Base-by-base conservation (phyloP, 2,888 invertebrate species). In the Drymonia ruficornis region DNA sequence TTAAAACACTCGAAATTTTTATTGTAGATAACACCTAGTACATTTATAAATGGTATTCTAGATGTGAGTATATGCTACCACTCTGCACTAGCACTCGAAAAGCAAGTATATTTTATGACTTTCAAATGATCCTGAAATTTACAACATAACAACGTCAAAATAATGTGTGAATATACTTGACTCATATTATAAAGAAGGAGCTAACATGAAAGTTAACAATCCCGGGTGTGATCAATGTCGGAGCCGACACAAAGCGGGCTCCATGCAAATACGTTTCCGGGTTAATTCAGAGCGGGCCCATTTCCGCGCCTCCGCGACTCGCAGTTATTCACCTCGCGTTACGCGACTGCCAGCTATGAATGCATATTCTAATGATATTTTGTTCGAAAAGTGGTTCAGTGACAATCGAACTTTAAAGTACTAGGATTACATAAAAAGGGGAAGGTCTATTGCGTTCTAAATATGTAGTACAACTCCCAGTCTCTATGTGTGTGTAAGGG, bases 251-350 rank as follows among this genome's bases (percentile, higher is more conserved):
- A 36, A 44, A 49, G 38, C 48, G 34, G 16, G 51, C 19, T 43
- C 55, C 28, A 45, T 45, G 49, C 38, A 48, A 52, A 55, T 55
- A 51, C 51, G 49, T 44, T 51, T 50, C 55, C 55, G 53, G 54
- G 45, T 50, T 55, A 49, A 52, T 55, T 52, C 52, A 36, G 46
- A 45, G 38, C 52, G 52, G 45, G 29, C 49, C 52, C 55, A 55
- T 55, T 52, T 52, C 51, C 55, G 49, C 44, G 52, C 49, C 45
- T 49, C 53, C 53, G 36, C 29, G 44, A 15, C 8, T 7, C 28
- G 28, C 45, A 40, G 19, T 19, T 19, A 45, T 28, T 45, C 45
- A 28, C 45, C 28, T n/a, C 40, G 45, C 28, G 23, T 28, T 43
- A 19, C 8, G 23, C 43, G 5, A 19, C 43, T 18, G 19, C 18